These are phyloP conservation scores for Scortum barcoo DNA, from an alignment of 2,113 vertebrate genomes.

Conservation along the genomic window DNA sequence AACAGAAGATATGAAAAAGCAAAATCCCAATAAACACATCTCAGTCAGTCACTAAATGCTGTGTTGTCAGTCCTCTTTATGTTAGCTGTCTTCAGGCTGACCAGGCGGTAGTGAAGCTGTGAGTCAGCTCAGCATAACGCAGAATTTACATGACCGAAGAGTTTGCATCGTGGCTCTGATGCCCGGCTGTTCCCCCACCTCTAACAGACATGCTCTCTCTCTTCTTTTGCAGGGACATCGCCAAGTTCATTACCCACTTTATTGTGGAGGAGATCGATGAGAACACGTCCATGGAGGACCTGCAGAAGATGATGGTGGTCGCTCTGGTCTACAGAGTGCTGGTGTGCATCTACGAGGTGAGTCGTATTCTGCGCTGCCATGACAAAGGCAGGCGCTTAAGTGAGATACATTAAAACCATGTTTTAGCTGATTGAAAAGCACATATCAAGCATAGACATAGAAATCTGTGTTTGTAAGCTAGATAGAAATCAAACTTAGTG, in stretches of 20 bases:
- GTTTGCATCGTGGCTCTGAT: background rate
- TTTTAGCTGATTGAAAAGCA: background rate
- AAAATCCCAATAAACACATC: background rate
- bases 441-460: background rate
- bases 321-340: conserved; percentile 95
- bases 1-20: background rate
- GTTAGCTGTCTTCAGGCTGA: no score
- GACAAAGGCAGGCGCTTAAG: no score
- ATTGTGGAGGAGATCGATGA: conserved; percentile 98
- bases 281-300: conserved; percentile 95
- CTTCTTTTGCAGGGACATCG: conserved; percentile 89
- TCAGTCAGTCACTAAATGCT: background rate
- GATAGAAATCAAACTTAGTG: background rate
- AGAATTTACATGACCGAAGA: background rate
- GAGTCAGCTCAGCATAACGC: background rate
- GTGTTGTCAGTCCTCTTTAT: no score
- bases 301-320: conserved; percentile 97
- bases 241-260: conserved; percentile 96
- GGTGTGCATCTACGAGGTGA: conserved; percentile 96
- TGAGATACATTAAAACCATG: no score
- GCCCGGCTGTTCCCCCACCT: background rate
- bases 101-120: background rate
- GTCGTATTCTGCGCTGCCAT: background rate
- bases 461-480: background rate
- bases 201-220: conserved; percentile 6